Evolutionary conservation across 2,888 invertebrate genomes (phyloP).

Genomic region (Erynnis tages): DNA sequence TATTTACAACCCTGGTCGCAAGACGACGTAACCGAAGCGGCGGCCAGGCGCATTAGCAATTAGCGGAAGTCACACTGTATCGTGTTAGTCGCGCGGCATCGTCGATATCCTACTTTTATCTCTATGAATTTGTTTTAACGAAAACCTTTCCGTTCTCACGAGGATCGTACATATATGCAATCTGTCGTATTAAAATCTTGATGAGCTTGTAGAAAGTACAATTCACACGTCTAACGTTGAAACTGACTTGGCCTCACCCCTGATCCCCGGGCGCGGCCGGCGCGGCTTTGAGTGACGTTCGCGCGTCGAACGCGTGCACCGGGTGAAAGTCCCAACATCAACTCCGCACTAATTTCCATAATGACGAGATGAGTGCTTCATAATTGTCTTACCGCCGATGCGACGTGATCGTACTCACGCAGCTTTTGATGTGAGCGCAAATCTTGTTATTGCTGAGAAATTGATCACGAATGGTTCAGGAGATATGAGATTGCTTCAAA

Average conservation of each 20-base stretch:
- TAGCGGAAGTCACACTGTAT: too few species aligned
- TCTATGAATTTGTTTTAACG: too few species aligned
- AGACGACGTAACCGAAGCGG: too few species aligned
- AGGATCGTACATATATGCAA: too few species aligned
- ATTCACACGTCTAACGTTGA: neutral
- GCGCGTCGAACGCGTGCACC: slow-evolving; percentile 14
- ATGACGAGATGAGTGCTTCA: slow-evolving; percentile 10
- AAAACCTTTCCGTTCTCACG: too few species aligned
- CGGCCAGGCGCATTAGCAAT: too few species aligned
- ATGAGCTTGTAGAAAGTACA: slow-evolving; percentile 4
- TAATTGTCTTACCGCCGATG: slow-evolving; percentile 16
- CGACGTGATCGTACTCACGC: slow-evolving; percentile 1
- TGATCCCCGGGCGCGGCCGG: neutral
- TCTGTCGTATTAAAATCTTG: neutral
- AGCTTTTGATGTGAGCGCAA: neutral
- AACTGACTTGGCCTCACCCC: slow-evolving; percentile 13
- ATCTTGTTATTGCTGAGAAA: neutral
- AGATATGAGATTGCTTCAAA: too few species aligned
- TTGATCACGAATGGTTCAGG: neutral
- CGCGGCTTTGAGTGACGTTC: slow-evolving; percentile 17
- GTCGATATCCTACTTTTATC: too few species aligned
- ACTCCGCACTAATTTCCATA: slow-evolving; percentile 20
- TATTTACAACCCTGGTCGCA: too few species aligned
- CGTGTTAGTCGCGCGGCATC: too few species aligned
- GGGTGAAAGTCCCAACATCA: slow-evolving; percentile 18